Base-by-base conservation (phyloP, 64 coral and sea anemone species). In the Montipora capricornis region DNA sequence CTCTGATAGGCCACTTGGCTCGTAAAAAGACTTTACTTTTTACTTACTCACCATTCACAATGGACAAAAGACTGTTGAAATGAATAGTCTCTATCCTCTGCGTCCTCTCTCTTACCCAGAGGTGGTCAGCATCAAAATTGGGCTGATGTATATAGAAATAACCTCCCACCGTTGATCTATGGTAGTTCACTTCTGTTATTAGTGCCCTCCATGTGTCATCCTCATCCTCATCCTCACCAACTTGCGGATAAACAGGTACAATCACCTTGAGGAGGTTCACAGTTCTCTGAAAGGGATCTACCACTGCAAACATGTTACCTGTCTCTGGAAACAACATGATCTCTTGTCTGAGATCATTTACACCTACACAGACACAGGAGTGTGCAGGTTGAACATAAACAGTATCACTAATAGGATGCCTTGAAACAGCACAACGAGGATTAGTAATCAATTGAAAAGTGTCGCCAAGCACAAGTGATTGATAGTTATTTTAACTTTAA, bases 271-370 rank as follows among this genome's bases (percentile, higher is more conserved):
- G 88, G 6, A 90, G 13, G 20, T 6, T 11, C 10, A 90, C 88
- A 80, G 6, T 49, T 80, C 69, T 5, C 59, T 76, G 19, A 7
- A 49, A 46, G 4, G 53, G 88, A 51, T 90, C 88, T 15, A 90
- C 60, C 58, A 90, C 76, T 67, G 88, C 77, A 90, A 68, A 68
- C n/a, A 29, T 51, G 20, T 48, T 48, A 69, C n/a, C 29, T 5
- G 15, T 76, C 22, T 90, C 74, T 90, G 88, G 88, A 90, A 68
- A 90, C 75, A 90, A 59, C 88, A 90, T 80, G 64, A 90, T 61
- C 76, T 90, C 29, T 22, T 44, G 73, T 89, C 15, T 66, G 14
- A 89, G 48, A 4, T 61, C 73, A 45, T 44, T 89, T 11, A 90
- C 5, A 45, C 20, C 15, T 51, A 80, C n/a, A 37, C 88, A 90